Conservation (phyloP, 2,888 invertebrate genomes). For the Ochlodes sylvanus region DNA sequence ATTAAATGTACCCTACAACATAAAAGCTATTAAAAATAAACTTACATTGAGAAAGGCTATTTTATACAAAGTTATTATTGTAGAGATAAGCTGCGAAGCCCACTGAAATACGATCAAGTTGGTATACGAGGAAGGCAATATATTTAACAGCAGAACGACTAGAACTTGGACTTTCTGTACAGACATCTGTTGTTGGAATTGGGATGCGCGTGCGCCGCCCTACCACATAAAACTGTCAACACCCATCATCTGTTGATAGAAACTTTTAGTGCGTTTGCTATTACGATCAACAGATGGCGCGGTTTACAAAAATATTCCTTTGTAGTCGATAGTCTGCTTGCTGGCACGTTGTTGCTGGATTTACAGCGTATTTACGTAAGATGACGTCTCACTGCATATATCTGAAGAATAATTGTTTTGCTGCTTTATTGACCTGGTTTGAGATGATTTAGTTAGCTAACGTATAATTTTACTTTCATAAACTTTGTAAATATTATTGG, state of each 20-base stretch:
- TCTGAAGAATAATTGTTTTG: constrained; percentile 13
- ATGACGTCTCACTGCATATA: constrained; percentile 36
- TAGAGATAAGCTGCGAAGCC: too few species aligned
- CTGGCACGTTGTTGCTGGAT: constrained; percentile 31
- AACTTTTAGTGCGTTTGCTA: constrained; percentile 37
- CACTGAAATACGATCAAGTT: too few species aligned
- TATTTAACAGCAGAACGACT: too few species aligned
- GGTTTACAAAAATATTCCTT: constrained; percentile 45
- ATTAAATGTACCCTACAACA: too few species aligned
- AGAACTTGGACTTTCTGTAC: background rate
- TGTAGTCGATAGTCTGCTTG: constrained; percentile 33
- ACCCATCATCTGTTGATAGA: constrained; percentile 57
- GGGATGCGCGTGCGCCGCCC: constrained; percentile 44
- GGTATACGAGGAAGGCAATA: too few species aligned
- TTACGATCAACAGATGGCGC: constrained; percentile 48
- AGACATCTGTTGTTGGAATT: background rate
- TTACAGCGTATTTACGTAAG: constrained; percentile 34
- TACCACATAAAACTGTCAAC: constrained; percentile 67
- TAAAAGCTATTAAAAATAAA: too few species aligned
- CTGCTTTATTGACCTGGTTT: constrained; percentile 25
- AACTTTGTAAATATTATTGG: background rate
- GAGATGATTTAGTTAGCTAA: constrained; percentile 7
- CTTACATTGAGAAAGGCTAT: too few species aligned
- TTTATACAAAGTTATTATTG: too few species aligned
- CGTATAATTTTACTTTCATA: constrained; percentile 1